phyloP scores from a whole-genome alignment of 2,797 vertebrate genomes.

The Sibirionetta formosa region DNA sequence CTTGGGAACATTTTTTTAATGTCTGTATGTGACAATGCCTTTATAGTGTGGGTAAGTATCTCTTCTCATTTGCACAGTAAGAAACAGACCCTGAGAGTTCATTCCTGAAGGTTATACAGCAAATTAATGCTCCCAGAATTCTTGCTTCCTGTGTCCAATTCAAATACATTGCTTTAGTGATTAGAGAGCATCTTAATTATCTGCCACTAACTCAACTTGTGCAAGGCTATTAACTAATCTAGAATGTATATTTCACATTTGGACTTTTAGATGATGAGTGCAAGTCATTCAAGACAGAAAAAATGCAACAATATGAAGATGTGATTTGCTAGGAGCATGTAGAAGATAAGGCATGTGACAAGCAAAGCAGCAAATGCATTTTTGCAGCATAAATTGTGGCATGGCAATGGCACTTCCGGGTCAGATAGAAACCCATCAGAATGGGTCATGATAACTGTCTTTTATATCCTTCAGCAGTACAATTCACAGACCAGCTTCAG shows the following conservation, averaged over 20 bases:
- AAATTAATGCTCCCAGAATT: background rate
- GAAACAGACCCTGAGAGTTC: background rate
- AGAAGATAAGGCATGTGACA: constrained; percentile 48
- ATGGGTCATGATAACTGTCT: constrained; percentile 17
- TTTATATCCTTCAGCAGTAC: constrained; percentile 54
- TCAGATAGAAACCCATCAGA: background rate
- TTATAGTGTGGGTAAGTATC: background rate
- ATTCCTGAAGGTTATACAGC: background rate
- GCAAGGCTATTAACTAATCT: constrained; percentile 25
- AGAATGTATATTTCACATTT: background rate
- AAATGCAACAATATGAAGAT: background rate
- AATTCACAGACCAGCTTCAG: constrained; percentile 63
- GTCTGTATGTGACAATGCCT: background rate
- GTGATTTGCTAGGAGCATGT: background rate
- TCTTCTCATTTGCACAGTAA: background rate
- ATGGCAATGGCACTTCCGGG: constrained; percentile 49
- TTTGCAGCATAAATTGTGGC: constrained; percentile 14
- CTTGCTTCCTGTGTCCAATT: background rate
- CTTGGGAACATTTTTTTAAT: background rate
- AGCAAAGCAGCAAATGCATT: constrained; percentile 23
- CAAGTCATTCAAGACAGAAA: background rate
- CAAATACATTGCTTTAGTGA: background rate
- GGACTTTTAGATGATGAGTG: background rate
- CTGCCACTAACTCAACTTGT: constrained; percentile 19
- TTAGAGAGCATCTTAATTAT: background rate